phyloP scores from a whole-genome alignment of 2,797 vertebrate genomes.

The Pseudocheirus occidentalis region DNA sequence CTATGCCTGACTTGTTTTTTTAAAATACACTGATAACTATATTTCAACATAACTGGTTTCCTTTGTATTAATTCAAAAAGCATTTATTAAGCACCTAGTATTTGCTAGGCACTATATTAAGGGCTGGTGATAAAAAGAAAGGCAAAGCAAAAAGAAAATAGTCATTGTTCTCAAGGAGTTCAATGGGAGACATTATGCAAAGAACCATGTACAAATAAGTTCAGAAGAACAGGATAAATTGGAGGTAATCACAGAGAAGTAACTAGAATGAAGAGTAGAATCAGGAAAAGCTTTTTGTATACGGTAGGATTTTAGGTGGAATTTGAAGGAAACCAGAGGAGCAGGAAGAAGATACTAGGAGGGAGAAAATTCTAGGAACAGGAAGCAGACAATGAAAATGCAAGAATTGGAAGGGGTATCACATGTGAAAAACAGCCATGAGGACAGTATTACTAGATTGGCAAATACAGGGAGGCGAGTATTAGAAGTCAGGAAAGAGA shows the following conservation, averaged over 20 bases:
- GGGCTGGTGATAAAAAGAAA: not conserved
- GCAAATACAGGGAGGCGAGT: not conserved
- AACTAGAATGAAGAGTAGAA: not conserved
- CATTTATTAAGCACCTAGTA: not conserved
- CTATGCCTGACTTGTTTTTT: not conserved
- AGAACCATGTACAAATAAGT: not conserved
- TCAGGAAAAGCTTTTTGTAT: not conserved
- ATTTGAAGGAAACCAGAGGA: not conserved
- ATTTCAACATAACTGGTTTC: not conserved
- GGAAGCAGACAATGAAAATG: not conserved
- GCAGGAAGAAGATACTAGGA: not conserved
- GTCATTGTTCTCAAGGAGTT: not conserved
- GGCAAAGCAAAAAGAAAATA: not conserved
- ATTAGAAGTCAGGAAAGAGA: not conserved
- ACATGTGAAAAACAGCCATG: not conserved
- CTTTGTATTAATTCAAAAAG: not conserved
- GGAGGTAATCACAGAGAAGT: not conserved
- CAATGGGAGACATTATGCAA: not conserved
- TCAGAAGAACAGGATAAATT: not conserved
- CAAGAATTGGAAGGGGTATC: not conserved
- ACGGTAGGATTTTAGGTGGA: not conserved
- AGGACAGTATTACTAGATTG: not conserved
- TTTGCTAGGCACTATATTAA: not conserved
- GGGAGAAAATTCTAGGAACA: not conserved
- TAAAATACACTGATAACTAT: not conserved